phyloP scores from a whole-genome alignment of 2,797 vertebrate genomes.

The Nasua narica region DNA sequence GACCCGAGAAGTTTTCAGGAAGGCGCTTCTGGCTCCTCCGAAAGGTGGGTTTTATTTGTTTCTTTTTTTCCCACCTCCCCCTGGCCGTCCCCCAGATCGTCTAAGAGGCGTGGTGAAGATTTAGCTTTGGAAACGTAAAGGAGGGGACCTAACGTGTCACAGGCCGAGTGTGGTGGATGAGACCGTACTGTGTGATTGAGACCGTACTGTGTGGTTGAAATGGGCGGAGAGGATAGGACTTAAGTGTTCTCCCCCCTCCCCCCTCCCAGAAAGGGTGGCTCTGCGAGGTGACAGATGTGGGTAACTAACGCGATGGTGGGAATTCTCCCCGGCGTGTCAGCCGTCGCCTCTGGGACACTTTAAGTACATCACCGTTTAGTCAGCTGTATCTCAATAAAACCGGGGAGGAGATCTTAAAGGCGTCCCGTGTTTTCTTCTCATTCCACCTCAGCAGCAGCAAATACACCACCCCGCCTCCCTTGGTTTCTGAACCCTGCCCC shows the following conservation, averaged over 20 bases:
- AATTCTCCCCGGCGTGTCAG: neutral
- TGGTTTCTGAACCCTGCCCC: neutral
- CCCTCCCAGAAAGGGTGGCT: too few relatives aligned
- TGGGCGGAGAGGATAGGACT: neutral
- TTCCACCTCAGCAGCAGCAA: neutral
- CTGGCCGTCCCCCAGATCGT: neutral
- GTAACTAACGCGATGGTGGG: neutral
- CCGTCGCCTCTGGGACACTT: neutral
- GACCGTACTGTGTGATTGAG: neutral
- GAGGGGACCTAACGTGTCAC: neutral
- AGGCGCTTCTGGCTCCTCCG: neutral
- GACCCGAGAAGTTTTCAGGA: neutral
- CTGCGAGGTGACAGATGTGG: neutral
- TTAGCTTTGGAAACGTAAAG: neutral
- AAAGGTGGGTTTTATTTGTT: neutral
- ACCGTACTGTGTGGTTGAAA: neutral
- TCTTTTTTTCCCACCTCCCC: neutral
- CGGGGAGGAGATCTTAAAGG: too few relatives aligned
- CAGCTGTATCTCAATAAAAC: neutral
- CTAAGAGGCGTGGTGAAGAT: neutral
- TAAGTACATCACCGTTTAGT: neutral
- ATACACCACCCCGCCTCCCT: neutral
- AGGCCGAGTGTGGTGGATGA: neutral
- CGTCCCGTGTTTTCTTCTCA: neutral
- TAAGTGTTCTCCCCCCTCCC: neutral